Base-by-base conservation (phyloP, 2,888 invertebrate species). In the Yponomeuta evonymella region DNA sequence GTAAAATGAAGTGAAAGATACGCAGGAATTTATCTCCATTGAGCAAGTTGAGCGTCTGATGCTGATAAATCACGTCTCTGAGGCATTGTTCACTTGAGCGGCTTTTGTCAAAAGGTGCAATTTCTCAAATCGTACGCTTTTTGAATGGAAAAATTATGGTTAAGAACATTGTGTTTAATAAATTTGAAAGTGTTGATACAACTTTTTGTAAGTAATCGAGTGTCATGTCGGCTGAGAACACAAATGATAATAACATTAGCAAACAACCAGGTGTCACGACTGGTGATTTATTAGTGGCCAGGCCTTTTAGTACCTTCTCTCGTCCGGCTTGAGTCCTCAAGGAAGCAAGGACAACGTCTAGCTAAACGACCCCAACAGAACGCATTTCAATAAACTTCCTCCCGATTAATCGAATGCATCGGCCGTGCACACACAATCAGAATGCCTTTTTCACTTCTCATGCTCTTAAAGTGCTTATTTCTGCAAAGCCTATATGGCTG, bases 11-110 rank as follows among this genome's bases (percentile, higher is more conserved):
- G 78, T 84, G 83, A 86, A 80, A 80, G 78, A 84, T 86, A 77
- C 73, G 75, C 76, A 48, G 70, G 77, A 79, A 88, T 88, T 82
- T 76, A 82, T 88, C 86, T 85, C 79, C 79, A 85, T 86, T 83
- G 79, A 77, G 77, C 72, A 75, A 78, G 77, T 81, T 80, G 78
- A 79, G 79, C 77, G 78, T 77, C 79, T 83, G 80, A 83, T 83
- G 78, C 80, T 81, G 82, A 84, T 83, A 81, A 84, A 85, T 83
- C 80, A 82, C 80, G 78, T 77, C 64, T 76, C 72, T 72, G 72
- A 73, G 72, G 73, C 75, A 75, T 75, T 74, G 75, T 74, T 73
- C 72, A 73, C 74, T 75, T 73, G 72, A 75, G 75, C 78, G 77
- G 77, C 77, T 75, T 73, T 72, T 73, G 73, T 74, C 72, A 75